These are phyloP conservation scores for Enchytraeus crypticus DNA, from an alignment of 2,888 invertebrate genomes.

Conservation along the genomic window DNA sequence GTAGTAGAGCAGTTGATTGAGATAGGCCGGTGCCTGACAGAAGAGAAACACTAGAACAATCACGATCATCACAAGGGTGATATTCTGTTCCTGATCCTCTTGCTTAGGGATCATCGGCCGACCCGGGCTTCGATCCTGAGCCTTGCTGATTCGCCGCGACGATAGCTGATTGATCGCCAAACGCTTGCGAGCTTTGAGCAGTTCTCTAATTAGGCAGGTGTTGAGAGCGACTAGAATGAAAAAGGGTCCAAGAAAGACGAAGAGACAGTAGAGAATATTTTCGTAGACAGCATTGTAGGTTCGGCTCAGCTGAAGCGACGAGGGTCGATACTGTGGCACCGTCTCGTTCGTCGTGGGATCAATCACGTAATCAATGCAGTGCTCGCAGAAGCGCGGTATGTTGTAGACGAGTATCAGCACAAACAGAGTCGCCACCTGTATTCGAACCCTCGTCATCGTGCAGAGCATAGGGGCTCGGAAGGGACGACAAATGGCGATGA, in stretches of 20 bases:
- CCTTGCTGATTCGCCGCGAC: neutral
- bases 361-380: neutral
- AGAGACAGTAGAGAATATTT: conserved; percentile 22
- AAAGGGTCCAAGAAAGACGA: conserved; percentile 27
- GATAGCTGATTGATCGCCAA: conserved; percentile 3
- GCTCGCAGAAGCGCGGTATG: conserved; percentile 27
- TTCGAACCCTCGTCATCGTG: conserved; percentile 18
- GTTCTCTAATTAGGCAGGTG: conserved; percentile 21
- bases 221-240: conserved; percentile 24
- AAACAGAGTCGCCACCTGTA: conserved; percentile 21
- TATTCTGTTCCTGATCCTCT: conserved; percentile 24
- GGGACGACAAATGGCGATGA: conserved; percentile 28
- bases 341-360: conserved; percentile 9
- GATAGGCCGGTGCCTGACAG: conserved; percentile 28
- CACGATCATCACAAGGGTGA: conserved; percentile 29
- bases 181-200: conserved; percentile 18
- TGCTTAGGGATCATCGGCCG: neutral
- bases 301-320: conserved; percentile 1
- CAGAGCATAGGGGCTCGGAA: conserved; percentile 25
- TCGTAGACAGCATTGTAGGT: conserved; percentile 25
- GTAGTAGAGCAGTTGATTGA: conserved; percentile 25
- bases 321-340: neutral
- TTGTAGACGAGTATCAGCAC: conserved; percentile 22
- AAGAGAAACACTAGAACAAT: conserved; percentile 27
- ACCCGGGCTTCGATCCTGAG: neutral